Evolutionary conservation across 2,113 vertebrate genomes (phyloP).

Genomic region (Oryzias celebensis): DNA sequence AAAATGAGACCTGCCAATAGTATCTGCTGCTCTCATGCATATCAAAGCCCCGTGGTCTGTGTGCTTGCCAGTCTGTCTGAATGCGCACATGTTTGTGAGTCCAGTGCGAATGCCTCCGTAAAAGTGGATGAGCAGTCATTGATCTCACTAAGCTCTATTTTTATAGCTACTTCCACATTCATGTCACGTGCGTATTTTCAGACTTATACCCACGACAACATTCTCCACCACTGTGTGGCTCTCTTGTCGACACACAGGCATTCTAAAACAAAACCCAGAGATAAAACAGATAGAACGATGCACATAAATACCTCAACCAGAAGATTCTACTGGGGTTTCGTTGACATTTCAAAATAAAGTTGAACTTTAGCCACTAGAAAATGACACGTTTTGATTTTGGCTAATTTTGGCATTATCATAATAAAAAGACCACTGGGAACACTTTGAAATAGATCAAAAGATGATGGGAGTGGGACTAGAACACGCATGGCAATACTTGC

Average conservation of each 20-base stretch:
- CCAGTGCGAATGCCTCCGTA: constrained; percentile 14
- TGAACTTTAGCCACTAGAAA: constrained; percentile 27
- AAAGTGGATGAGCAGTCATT: constrained; percentile 42
- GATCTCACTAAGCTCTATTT: constrained; percentile 59
- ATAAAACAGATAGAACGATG: constrained; percentile 34
- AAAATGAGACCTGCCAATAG: constrained; percentile 72
- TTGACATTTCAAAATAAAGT: constrained; percentile 45
- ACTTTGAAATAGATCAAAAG: no score
- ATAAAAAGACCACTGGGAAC: no score
- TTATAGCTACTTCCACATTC: constrained; percentile 52
- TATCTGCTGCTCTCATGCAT: constrained; percentile 69
- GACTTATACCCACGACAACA: constrained; percentile 46
- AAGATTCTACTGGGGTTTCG: constrained; percentile 28
- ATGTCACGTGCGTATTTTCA: constrained; percentile 45
- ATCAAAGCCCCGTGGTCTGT: constrained; percentile 56
- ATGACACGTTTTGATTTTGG: no score
- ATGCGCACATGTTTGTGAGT: constrained; percentile 8
- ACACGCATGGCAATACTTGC: constrained; percentile 19
- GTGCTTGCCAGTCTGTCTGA: constrained; percentile 2
- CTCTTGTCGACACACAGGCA: neutral
- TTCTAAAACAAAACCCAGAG: constrained; percentile 33
- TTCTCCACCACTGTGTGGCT: constrained; percentile 14
- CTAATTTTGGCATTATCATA: no score
- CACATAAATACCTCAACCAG: constrained; percentile 40
- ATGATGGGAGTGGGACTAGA: neutral